A percentile compares a stretch with the other conserved stretches of the same genome.
phyloP scores from a whole-genome alignment of 2,888 invertebrate species.

The Corythucha ciliata region DNA sequence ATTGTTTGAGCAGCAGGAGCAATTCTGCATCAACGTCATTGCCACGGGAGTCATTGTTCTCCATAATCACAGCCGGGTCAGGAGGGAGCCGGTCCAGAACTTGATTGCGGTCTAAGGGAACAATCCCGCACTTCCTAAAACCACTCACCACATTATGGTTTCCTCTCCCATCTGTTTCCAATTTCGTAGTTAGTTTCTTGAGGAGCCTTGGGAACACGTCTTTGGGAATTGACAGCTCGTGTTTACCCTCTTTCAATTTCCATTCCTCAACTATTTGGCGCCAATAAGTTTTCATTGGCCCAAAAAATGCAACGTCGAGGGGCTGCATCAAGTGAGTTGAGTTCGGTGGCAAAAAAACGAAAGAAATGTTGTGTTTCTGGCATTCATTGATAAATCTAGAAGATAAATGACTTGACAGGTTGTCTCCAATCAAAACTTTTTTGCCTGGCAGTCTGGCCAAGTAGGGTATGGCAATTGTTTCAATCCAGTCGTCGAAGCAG shows the following conservation, averaged over 20 bases:
- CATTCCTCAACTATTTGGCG: constrained; percentile 30
- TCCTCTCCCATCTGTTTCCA: not conserved
- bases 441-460: constrained; percentile 28
- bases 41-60: not conserved
- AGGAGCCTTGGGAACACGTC: not conserved
- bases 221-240: constrained; percentile 1
- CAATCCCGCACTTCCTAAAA: constrained; percentile 1
- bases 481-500: constrained; percentile 39
- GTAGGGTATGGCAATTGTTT: constrained; percentile 32
- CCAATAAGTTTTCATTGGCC: constrained; percentile 36
- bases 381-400: constrained; percentile 35
- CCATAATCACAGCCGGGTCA: not conserved
- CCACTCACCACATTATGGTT: not conserved
- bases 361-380: constrained; percentile 36
- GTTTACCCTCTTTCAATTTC: constrained; percentile 12
- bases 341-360: constrained; percentile 37
- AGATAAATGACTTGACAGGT: constrained; percentile 36
- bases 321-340: constrained; percentile 34
- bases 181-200: not conserved
- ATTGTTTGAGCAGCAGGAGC: not conserved
- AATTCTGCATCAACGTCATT: not conserved
- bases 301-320: constrained; percentile 35
- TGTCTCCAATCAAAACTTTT: constrained; percentile 39
- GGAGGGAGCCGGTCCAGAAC: constrained; percentile 4
- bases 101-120: constrained; percentile 1